Conservation (phyloP, 2,113 vertebrate genomes). For the Phycodurus eques region DNA sequence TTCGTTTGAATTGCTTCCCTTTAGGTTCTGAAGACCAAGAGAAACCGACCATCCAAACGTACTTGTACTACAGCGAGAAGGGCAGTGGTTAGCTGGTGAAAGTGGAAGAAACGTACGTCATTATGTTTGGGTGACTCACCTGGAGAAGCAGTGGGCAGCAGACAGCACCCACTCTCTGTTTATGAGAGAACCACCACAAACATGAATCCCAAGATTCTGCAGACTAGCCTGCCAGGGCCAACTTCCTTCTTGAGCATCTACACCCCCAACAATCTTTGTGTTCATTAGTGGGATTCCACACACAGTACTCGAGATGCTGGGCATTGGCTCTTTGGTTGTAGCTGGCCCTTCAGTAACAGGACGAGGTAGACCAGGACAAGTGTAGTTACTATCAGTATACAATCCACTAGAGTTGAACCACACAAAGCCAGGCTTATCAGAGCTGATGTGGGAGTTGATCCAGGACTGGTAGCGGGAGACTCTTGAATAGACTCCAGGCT, state of each 20-base stretch:
- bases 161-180: too few relatives aligned
- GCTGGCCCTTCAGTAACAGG: neutral
- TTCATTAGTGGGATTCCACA: constrained; percentile 14
- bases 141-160: constrained; percentile 13
- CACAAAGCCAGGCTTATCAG: constrained; percentile 53
- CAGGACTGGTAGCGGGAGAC: constrained; percentile 79
- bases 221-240: too few relatives aligned
- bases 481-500: constrained; percentile 82
- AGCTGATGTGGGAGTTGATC: constrained; percentile 63
- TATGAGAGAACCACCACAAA: too few relatives aligned
- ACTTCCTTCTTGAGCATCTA: constrained; percentile 17
- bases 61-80: neutral
- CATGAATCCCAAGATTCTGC: too few relatives aligned
- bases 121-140: constrained; percentile 31
- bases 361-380: constrained; percentile 21
- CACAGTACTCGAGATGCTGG: constrained; percentile 1
- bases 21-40: constrained; percentile 46
- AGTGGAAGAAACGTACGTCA: neutral
- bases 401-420: constrained; percentile 38
- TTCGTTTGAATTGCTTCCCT: constrained; percentile 27
- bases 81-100: neutral
- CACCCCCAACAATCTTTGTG: constrained; percentile 13
- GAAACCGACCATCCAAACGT: neutral
- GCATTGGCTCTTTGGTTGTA: neutral
- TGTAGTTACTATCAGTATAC: constrained; percentile 40